phyloP scores from a whole-genome alignment of 2,888 invertebrate species.

The Holacanthella duospinosa region DNA sequence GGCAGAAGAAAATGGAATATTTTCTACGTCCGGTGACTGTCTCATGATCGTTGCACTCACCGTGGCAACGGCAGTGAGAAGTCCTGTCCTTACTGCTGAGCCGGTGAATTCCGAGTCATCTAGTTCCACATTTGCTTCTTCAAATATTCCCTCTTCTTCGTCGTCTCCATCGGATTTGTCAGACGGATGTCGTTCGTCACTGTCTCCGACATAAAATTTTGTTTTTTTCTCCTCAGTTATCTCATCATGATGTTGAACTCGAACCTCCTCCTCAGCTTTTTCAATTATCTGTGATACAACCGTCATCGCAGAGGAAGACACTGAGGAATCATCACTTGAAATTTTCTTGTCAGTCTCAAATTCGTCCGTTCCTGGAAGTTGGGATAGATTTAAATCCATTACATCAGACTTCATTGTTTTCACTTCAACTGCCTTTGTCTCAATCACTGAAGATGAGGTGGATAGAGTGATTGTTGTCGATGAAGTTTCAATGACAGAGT shows the following conservation, averaged over 20 bases:
- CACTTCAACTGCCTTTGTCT: not conserved
- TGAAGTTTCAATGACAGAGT: too few relatives aligned
- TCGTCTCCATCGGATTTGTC: conserved; percentile 9
- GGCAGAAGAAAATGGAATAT: conserved; percentile 4
- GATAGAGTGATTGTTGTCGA: too few relatives aligned
- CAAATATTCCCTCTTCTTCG: conserved; percentile 18
- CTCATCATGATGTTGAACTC: conserved; percentile 22
- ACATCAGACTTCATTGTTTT: conserved; percentile 11
- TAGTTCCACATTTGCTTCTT: conserved; percentile 14
- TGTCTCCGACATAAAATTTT: conserved; percentile 5
- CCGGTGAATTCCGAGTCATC: conserved; percentile 1
- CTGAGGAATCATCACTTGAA: conserved; percentile 4
- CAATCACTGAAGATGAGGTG: too few relatives aligned
- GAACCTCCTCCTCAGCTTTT: conserved; percentile 8
- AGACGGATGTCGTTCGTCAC: conserved; percentile 1
- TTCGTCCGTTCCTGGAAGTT: conserved; percentile 1
- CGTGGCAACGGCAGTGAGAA: conserved; percentile 32
- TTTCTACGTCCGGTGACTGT: conserved; percentile 27
- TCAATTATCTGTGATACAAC: conserved; percentile 14
- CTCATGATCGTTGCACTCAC: conserved; percentile 31
- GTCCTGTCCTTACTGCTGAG: conserved; percentile 23
- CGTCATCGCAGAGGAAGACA: conserved; percentile 9
- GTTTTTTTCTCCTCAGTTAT: not conserved
- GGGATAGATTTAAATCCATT: conserved; percentile 12
- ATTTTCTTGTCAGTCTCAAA: conserved; percentile 7